Conservation (phyloP, 2,888 invertebrate species). For the Mesorhabditis spiculigera region DNA sequence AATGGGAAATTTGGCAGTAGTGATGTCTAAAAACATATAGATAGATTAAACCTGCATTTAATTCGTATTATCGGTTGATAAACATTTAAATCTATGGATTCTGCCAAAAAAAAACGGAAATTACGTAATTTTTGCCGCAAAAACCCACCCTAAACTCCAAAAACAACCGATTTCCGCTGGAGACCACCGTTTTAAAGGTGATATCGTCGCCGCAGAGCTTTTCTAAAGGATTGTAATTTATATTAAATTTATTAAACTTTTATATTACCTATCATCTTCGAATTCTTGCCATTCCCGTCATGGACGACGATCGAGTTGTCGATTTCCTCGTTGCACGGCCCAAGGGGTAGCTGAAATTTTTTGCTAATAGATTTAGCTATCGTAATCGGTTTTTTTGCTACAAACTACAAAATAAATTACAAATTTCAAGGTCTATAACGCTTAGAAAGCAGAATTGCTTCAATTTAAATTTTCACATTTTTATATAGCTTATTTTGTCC, state of each 20-base stretch:
- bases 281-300: neutral
- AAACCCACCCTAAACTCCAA: slow-evolving; percentile 68
- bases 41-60: neutral
- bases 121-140: too few species aligned
- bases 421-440: neutral
- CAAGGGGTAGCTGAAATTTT: neutral
- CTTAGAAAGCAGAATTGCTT: neutral
- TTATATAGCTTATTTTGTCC: neutral
- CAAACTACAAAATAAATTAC: neutral
- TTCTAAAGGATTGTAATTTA: slow-evolving; percentile 24
- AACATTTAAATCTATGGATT: too few species aligned
- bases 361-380: neutral
- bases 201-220: slow-evolving; percentile 78
- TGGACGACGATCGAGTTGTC: slow-evolving; percentile 1
- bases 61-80: neutral
- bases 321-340: neutral
- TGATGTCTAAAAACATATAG: neutral
- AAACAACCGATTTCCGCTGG: slow-evolving; percentile 84
- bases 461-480: neutral
- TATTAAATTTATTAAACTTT: neutral
- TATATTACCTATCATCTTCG: neutral
- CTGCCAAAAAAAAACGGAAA: too few species aligned
- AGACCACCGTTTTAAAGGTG: slow-evolving; percentile 71
- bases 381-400: neutral
- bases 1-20: slow-evolving; percentile 20